These are phyloP conservation scores for Ceriagrion tenellum DNA, from an alignment of 2,888 invertebrate genomes.

Conservation along the genomic window DNA sequence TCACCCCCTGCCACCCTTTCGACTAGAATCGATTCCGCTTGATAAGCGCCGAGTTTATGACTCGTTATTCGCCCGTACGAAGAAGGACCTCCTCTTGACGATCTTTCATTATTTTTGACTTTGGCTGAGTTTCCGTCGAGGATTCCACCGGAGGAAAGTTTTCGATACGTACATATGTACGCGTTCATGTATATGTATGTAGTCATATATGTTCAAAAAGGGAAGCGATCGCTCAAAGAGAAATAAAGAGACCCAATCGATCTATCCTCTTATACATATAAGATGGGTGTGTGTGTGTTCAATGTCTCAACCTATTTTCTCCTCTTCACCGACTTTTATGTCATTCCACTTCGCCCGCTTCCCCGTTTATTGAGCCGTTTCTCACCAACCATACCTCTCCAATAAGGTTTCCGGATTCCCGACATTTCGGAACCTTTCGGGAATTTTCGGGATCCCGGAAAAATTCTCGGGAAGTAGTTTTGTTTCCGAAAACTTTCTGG, in stretches of 20 bases:
- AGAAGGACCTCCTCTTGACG: not conserved
- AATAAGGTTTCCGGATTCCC: too few relatives aligned
- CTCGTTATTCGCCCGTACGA: not conserved
- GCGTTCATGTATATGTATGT: too few relatives aligned
- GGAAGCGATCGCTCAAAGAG: too few relatives aligned
- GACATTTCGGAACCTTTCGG: too few relatives aligned
- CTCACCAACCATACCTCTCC: not conserved
- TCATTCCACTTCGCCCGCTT: not conserved
- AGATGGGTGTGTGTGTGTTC: not conserved
- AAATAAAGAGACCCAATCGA: not conserved
- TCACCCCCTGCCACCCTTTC: not conserved
- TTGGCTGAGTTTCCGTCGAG: not conserved
- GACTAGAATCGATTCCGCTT: not conserved
- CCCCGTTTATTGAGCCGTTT: not conserved
- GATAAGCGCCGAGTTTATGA: not conserved
- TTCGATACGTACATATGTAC: not conserved
- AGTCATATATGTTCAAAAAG: too few relatives aligned
- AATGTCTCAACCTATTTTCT: not conserved
- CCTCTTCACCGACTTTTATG: not conserved
- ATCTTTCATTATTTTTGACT: slow-evolving; percentile 14
- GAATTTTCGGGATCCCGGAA: too few relatives aligned
- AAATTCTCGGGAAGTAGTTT: too few relatives aligned
- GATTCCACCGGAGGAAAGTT: not conserved
- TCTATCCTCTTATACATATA: not conserved
- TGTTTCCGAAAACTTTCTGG: too few relatives aligned